Conservation (phyloP, 1,140 invertebrate genomes). For the Meloidogyne floridensis region DNA sequence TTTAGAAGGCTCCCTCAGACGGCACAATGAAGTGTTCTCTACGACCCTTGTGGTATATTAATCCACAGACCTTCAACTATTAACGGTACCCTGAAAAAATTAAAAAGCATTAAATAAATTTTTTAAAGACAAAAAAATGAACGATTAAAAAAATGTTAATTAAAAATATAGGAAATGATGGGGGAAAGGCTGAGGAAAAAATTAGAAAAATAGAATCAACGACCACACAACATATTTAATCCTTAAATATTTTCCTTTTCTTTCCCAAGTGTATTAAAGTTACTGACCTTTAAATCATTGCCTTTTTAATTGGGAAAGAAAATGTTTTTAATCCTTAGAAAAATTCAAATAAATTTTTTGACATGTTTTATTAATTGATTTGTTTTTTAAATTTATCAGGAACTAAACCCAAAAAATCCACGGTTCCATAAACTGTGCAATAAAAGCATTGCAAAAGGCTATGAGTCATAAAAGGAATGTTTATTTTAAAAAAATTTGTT, state of each 20-base stretch:
- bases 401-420: no score
- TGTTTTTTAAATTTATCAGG: no score
- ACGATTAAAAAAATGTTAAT: background rate
- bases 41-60: background rate
- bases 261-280: no score
- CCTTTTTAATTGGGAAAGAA: background rate
- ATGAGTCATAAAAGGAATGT: background rate
- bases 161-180: background rate
- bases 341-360: background rate
- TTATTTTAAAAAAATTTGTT: background rate
- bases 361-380: background rate
- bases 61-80: background rate
- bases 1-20: conserved; percentile 3
- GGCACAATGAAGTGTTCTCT: background rate
- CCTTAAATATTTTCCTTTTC: background rate
- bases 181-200: no score
- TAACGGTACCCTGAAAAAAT: background rate
- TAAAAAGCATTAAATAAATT: background rate
- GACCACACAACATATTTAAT: background rate
- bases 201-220: no score
- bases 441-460: no score
- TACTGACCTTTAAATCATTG: background rate
- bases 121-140: background rate
- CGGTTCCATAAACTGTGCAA: no score
- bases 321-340: background rate